Percentiles rank a stretch among this genome's conserved stretches.
Evolutionary conservation across 1,140 invertebrate genomes (phyloP).

Genomic region (Heliconius hewitsoni): DNA sequence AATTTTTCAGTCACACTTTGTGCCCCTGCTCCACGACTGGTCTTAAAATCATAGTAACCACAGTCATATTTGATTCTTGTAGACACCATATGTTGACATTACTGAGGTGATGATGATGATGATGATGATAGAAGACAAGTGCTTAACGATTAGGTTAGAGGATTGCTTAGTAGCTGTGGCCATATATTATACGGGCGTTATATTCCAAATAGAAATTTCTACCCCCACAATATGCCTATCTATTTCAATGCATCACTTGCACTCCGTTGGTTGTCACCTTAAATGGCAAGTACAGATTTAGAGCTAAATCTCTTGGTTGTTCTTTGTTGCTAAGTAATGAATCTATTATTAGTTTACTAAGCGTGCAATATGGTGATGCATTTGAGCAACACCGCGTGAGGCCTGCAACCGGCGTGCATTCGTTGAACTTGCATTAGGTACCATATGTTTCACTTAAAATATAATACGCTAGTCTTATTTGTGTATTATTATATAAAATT

Average conservation of each 20-base stretch:
- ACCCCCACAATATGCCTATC: slow-evolving; percentile 30
- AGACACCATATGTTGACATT: too few relatives aligned
- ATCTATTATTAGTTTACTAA: slow-evolving; percentile 25
- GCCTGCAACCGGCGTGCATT: slow-evolving; percentile 7
- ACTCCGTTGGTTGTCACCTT: slow-evolving; percentile 29
- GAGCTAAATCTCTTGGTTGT: slow-evolving; percentile 23
- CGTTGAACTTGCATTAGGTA: neutral
- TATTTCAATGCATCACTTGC: slow-evolving; percentile 35
- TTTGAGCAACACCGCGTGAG: neutral
- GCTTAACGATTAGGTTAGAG: too few relatives aligned
- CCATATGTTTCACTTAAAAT: neutral
- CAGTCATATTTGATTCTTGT: too few relatives aligned
- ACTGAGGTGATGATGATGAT: too few relatives aligned
- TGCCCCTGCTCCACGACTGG: too few relatives aligned
- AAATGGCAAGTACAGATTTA: slow-evolving; percentile 37
- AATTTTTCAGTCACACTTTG: too few relatives aligned
- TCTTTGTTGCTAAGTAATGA: slow-evolving; percentile 18
- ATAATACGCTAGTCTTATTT: neutral
- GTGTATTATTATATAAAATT: neutral
- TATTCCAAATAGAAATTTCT: slow-evolving; percentile 11
- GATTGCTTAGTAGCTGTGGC: too few relatives aligned
- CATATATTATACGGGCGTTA: neutral
- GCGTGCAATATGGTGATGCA: slow-evolving; percentile 9
- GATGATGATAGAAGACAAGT: too few relatives aligned
- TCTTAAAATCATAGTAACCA: too few relatives aligned